Percentiles rank a stretch among this genome's conserved stretches.
These are phyloP conservation scores for Acanthochromis polyacanthus DNA, from an alignment of 2,113 vertebrate species.

Conservation along the genomic window DNA sequence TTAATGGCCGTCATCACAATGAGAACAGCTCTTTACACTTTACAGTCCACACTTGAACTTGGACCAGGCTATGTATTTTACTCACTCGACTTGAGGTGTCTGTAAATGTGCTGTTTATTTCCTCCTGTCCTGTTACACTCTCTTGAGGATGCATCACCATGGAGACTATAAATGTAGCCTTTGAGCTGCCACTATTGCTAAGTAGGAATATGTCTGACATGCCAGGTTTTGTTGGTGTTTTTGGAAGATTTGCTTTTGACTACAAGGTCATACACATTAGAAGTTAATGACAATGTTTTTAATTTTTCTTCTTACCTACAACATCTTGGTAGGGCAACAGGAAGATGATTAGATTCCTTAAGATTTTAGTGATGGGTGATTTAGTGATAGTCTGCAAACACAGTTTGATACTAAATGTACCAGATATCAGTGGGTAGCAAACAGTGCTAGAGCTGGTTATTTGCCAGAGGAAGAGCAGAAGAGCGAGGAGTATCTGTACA, in stretches of 20 bases:
- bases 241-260: neutral
- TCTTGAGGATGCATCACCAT: neutral
- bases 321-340: no score
- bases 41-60: conserved; percentile 12
- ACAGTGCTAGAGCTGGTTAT: no score
- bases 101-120: conserved; percentile 16
- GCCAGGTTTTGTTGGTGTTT: neutral
- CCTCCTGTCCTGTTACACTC: neutral
- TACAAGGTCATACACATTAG: neutral
- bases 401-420: no score
- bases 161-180: conserved; percentile 12
- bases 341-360: neutral
- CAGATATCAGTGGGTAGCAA: no score
- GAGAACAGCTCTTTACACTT: conserved; percentile 23
- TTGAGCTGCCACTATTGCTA: conserved; percentile 6
- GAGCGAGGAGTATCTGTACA: no score
- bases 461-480: no score
- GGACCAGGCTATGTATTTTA: conserved; percentile 8
- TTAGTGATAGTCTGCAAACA: no score
- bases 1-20: conserved; percentile 24
- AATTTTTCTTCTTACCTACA: neutral
- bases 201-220: neutral
- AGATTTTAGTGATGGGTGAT: no score
- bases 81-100: conserved; percentile 1
- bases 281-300: neutral